Percentiles rank a stretch among this genome's conserved stretches.
Evolutionary conservation across 2,797 vertebrate species (phyloP).

Genomic region (Holocentrus rufus): DNA sequence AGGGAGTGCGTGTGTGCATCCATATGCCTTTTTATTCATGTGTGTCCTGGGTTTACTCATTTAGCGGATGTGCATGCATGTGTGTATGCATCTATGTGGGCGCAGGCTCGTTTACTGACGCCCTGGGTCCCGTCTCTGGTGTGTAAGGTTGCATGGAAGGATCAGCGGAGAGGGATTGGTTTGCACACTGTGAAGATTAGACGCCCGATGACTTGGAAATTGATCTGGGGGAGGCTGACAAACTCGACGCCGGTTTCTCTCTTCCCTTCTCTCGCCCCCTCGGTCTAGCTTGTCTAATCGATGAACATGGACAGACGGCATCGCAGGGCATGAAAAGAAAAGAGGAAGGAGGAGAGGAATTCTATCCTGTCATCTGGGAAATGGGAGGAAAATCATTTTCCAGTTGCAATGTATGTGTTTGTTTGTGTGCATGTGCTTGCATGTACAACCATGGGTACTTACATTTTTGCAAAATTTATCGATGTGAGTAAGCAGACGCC

Average conservation of each 20-base stretch:
- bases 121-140: slow-evolving; percentile 36
- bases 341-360: not conserved
- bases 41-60: not conserved
- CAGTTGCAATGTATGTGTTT: not conserved
- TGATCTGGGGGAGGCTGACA: slow-evolving; percentile 46
- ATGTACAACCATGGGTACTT: not conserved
- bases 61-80: not conserved
- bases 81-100: slow-evolving; percentile 37
- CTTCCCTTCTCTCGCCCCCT: slow-evolving; percentile 17
- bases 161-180: slow-evolving; percentile 64
- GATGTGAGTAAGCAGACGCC: no score
- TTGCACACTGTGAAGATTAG: slow-evolving; percentile 68
- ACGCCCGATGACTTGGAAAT: slow-evolving; percentile 56
- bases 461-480: no score
- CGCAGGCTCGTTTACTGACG: slow-evolving; percentile 30
- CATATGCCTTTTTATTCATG: slow-evolving; percentile 10
- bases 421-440: slow-evolving; percentile 3
- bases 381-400: slow-evolving; percentile 9
- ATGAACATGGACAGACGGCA: slow-evolving; percentile 40
- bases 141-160: slow-evolving; percentile 62
- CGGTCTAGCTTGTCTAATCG: slow-evolving; percentile 42
- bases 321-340: slow-evolving; percentile 25
- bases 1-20: slow-evolving; percentile 14
- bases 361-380: slow-evolving; percentile 22
- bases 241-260: slow-evolving; percentile 54